A percentile compares a stretch with the other conserved stretches of the same genome.
Conservation (phyloP, 1,140 invertebrate species). For the Stegodyphus mimosarum region DNA sequence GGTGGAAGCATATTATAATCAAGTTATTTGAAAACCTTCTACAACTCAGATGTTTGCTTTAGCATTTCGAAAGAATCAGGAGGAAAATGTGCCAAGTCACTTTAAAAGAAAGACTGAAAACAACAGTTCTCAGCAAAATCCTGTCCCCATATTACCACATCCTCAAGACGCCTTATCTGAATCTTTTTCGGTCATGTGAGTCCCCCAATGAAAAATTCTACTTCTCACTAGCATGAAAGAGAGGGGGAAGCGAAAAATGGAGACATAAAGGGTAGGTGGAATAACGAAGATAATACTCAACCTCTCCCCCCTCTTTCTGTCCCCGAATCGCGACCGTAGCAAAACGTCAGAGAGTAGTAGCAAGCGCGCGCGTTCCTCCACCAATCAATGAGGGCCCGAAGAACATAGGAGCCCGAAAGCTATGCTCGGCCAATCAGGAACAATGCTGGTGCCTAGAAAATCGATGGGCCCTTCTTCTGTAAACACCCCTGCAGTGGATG, state of each 20-base stretch:
- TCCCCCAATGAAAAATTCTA: conserved; percentile 35
- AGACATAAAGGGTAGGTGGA: conserved; percentile 59
- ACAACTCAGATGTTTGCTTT: conserved; percentile 54
- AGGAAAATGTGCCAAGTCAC: conserved; percentile 47
- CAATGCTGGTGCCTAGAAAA: conserved; percentile 54
- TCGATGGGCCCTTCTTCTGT: conserved; percentile 55
- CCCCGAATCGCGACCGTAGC: too few relatives aligned
- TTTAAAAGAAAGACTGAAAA: conserved; percentile 45
- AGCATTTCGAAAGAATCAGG: conserved; percentile 36
- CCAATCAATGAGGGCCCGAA: conserved; percentile 56
- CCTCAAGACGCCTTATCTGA: conserved; percentile 43
- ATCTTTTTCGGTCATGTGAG: conserved; percentile 6
- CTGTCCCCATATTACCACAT: conserved; percentile 42
- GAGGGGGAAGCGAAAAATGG: conserved; percentile 38
- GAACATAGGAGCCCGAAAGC: conserved; percentile 57
- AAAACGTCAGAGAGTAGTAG: conserved; percentile 1
- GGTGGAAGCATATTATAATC: conserved; percentile 51
- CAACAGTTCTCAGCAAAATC: conserved; percentile 48
- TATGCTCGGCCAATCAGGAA: conserved; percentile 58
- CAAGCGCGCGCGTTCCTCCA: conserved; percentile 11
- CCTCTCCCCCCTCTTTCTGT: not conserved
- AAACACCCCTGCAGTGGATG: conserved; percentile 54
- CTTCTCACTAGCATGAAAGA: conserved; percentile 3
- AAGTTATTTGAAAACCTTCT: conserved; percentile 59
- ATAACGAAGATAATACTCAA: conserved; percentile 46